phyloP scores from a whole-genome alignment of 2,888 invertebrate species.

The Osmoderma eremita region DNA sequence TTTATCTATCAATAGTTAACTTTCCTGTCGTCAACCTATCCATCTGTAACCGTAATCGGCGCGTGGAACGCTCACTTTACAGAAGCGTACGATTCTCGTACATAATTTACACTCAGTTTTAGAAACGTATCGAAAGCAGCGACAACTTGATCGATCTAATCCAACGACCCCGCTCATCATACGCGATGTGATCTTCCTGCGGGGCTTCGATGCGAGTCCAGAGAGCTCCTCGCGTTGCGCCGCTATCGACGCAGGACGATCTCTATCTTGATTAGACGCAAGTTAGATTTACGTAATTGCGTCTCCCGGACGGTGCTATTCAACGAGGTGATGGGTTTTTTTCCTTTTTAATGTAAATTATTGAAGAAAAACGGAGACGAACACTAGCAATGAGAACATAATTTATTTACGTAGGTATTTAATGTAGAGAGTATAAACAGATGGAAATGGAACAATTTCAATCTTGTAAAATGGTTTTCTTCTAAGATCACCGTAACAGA shows the following conservation, averaged over 20 bases:
- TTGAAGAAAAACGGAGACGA: background rate
- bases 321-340: background rate
- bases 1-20: too few relatives aligned
- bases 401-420: too few relatives aligned
- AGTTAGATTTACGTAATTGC: constrained; percentile 35
- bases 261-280: constrained; percentile 31
- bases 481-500: too few relatives aligned
- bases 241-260: constrained; percentile 24
- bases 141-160: constrained; percentile 31
- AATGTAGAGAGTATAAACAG: constrained; percentile 6
- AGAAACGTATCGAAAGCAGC: background rate
- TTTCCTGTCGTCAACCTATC: too few relatives aligned
- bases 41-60: too few relatives aligned
- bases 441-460: background rate
- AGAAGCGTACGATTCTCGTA: too few relatives aligned
- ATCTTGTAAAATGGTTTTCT: too few relatives aligned
- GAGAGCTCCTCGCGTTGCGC: background rate
- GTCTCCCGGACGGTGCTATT: constrained; percentile 7
- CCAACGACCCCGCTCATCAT: background rate
- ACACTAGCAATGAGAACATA: too few relatives aligned
- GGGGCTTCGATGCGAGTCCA: constrained; percentile 2
- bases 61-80: too few relatives aligned
- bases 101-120: constrained; percentile 16
- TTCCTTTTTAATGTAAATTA: constrained; percentile 22
- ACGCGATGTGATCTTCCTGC: constrained; percentile 32